A percentile compares a stretch with the other conserved stretches of the same genome.
Evolutionary conservation across 2,113 vertebrate genomes (phyloP).

Genomic region (Platycercus adscitus): DNA sequence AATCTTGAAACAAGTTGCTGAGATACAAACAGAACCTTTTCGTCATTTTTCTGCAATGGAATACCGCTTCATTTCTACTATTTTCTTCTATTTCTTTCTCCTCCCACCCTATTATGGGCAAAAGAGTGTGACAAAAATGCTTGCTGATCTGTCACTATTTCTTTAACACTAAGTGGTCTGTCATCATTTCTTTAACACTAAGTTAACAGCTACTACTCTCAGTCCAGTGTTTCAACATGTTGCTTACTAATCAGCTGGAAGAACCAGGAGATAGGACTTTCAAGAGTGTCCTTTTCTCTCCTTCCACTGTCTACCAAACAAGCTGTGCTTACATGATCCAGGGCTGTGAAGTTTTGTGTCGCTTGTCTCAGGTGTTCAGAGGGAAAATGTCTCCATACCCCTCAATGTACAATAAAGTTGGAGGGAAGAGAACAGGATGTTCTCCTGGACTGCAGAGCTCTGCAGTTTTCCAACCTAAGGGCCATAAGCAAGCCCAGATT

Average conservation of each 20-base stretch:
- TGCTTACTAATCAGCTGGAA: background rate
- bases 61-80: background rate
- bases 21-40: background rate
- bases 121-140: background rate
- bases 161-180: background rate
- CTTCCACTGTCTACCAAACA: background rate
- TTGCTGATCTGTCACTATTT: background rate
- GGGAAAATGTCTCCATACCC: accelerated
- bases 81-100: background rate
- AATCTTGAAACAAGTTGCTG: slow-evolving; percentile 20
- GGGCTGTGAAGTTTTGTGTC: background rate
- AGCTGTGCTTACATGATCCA: background rate
- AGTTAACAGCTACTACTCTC: background rate
- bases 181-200: background rate
- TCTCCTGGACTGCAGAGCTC: background rate
- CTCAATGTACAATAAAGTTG: background rate
- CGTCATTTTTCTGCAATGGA: background rate
- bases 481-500: background rate
- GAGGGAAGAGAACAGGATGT: background rate
- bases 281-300: background rate
- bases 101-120: background rate
- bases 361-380: background rate
- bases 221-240: background rate
- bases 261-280: background rate
- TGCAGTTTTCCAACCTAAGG: background rate